Base-by-base conservation (phyloP, 1,140 invertebrate genomes). In the Bombus fervidus region DNA sequence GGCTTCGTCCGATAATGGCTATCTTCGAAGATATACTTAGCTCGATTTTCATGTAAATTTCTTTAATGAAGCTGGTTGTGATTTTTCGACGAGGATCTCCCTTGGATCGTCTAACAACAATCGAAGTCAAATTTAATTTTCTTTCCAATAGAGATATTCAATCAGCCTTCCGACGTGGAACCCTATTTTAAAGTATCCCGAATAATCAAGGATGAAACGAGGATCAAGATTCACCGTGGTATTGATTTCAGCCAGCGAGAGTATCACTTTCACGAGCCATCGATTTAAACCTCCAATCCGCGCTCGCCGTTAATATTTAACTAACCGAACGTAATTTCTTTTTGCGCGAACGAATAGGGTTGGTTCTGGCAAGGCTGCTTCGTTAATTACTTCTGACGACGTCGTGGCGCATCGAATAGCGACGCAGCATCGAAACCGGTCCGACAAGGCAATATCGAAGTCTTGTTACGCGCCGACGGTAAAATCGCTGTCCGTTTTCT, bases 311-410 rank as follows among this genome's bases (percentile, higher is more conserved):
- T 81, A 69, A 81, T 75, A 81, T 81, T 81, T 68, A 85, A 85
- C 71, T 68, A 59, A 22, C 13, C 79, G 71, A 75, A 28, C 13
- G 71, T 34, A 85, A 81, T 81, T 81, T 85, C 71, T 85, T 81
- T 62, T 12, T 4, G 10, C 13, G 53, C 13, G 76, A 28, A 12
- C 39, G 41, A 41, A 43, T 31, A 25, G 43, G 37, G 22, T 28
- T 64, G 66, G 39, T 18, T 34, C 31, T 34, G 47, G 68, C n/a
- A 78, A n/a, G 75, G 47, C 28, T 80, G 25, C 41, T 73, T 64
- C 57, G 77, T 80, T 72, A 84, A 84, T 84, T 71, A 84, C 53
- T n/a, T 4, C 25, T n/a, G 62, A 78, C 31, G 28, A 59, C 6
- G 47, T 31, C 13, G 28, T 1, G 75, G 18, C 28, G 37, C 5